Base-by-base conservation (phyloP, 2,888 invertebrate genomes). In the Platycheirus rosarum region DNA sequence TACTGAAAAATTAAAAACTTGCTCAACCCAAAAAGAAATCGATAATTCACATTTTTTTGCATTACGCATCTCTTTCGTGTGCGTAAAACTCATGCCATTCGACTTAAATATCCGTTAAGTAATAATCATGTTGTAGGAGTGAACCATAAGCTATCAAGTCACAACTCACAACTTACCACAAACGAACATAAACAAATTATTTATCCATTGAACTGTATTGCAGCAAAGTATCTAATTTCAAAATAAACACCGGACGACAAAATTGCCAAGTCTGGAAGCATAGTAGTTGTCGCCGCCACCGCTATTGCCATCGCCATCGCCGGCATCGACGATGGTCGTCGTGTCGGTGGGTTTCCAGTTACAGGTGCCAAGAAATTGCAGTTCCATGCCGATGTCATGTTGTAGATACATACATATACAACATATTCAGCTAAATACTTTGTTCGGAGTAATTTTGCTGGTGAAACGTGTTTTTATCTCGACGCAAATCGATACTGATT, bases 341-440 rank as follows among this genome's bases (percentile, higher is more conserved):
- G n/a, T n/a, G n/a, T n/a, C n/a, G n/a, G n/a, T n/a, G n/a, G n/a
- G 75, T 69, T 53, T 75, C 60, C 18, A 75, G 53, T 62, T 75
- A 53, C 69, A 75, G 69, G 69, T 69, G 69, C 53, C 46, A 37
- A 51, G 14, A 53, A 69, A 62, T 75, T 60, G 51, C 46, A 44
- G 20, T 44, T 46, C n/a, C 44, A 62, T 62, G 60, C 29, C 69
- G 44, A 51, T 35, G 57, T 49, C 57, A 35, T 37, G 13, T 23
- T 18, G 14, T 40, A 57, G 37, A 32, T n/a, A 13, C 2, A 40
- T 13, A 40, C 37, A 40, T 40, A 13, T 40, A 40, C 1, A 13
- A 40, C 13, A 4, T 37, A n/a, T 60, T 29, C 20, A 49, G 37
- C 18, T 65, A 9, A 42, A 53, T 20, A 18, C 18, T 16, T 7